These are phyloP conservation scores for Drosophila kanapiae DNA, from an alignment of 1,140 invertebrate species.

Conservation along the genomic window DNA sequence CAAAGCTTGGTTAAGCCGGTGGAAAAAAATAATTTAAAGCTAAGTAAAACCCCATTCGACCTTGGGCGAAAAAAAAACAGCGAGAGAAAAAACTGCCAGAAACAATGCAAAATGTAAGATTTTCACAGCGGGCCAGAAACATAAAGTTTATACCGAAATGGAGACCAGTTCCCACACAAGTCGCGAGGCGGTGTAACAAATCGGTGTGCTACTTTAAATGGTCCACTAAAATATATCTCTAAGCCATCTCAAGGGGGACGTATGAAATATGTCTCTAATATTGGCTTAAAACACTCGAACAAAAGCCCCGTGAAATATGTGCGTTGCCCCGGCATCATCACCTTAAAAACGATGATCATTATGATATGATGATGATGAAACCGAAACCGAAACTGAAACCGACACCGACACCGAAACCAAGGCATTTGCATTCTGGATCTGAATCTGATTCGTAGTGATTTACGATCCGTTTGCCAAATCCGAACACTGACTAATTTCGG, in stretches of 20 bases:
- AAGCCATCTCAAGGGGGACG: conserved; percentile 59
- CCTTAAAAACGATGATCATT: conserved; percentile 16
- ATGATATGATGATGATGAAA: conserved; percentile 34
- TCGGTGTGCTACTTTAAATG: conserved; percentile 76
- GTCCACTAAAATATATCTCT: conserved; percentile 63
- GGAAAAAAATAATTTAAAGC: neutral
- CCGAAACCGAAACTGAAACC: neutral
- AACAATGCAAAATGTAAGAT: conserved; percentile 49
- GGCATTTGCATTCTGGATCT: conserved; percentile 42
- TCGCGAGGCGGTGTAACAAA: conserved; percentile 58
- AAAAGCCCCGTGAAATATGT: conserved; percentile 18
- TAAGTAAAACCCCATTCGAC: conserved; percentile 21
- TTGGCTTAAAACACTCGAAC: conserved; percentile 62
- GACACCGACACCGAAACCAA: neutral
- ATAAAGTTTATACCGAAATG: conserved; percentile 2
- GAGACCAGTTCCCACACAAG: conserved; percentile 47
- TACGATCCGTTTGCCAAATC: conserved; percentile 74
- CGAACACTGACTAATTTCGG: conserved; percentile 74
- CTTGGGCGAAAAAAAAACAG: conserved; percentile 12
- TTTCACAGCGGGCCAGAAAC: conserved; percentile 7
- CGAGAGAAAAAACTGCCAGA: neutral
- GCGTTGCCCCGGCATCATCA: conserved; percentile 9
- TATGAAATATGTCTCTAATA: conserved; percentile 72
- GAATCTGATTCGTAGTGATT: conserved; percentile 56
- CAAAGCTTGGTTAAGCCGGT: conserved; percentile 33